Percentiles rank a stretch among this genome's conserved stretches.
phyloP scores from a whole-genome alignment of 2,113 vertebrate genomes.

The Numida meleagris region DNA sequence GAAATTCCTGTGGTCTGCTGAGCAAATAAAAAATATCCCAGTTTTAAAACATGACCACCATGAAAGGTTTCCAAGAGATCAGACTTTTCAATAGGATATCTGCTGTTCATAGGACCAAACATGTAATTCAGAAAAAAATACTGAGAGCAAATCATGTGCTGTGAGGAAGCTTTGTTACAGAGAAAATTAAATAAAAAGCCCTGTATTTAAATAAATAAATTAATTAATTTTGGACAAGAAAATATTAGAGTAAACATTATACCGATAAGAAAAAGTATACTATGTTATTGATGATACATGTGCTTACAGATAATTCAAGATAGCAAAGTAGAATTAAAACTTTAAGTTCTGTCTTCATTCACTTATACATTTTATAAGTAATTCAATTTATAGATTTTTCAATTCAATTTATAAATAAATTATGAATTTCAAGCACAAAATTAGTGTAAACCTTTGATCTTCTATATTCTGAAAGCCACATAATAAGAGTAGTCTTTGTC shows the following conservation, averaged over 20 bases:
- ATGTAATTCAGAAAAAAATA: neutral
- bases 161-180: neutral
- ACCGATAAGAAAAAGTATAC: neutral
- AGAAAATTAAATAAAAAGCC: neutral
- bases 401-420: neutral
- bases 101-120: neutral
- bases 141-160: neutral
- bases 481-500: neutral
- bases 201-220: neutral
- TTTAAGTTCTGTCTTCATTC: neutral
- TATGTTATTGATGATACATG: neutral
- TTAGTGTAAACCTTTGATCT: neutral
- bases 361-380: neutral
- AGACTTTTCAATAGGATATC: constrained; percentile 20
- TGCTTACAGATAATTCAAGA: neutral
- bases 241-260: neutral
- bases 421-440: neutral
- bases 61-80: constrained; percentile 53
- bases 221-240: neutral
- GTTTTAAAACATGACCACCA: constrained; percentile 64
- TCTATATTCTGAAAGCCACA: neutral
- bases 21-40: constrained; percentile 62
- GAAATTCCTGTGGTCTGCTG: constrained; percentile 51
- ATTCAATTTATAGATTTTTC: neutral
- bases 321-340: neutral